Percentiles rank a stretch among this genome's conserved stretches.
Evolutionary conservation across 2,113 vertebrate species (phyloP).

Genomic region (Rattus norvegicus): DNA sequence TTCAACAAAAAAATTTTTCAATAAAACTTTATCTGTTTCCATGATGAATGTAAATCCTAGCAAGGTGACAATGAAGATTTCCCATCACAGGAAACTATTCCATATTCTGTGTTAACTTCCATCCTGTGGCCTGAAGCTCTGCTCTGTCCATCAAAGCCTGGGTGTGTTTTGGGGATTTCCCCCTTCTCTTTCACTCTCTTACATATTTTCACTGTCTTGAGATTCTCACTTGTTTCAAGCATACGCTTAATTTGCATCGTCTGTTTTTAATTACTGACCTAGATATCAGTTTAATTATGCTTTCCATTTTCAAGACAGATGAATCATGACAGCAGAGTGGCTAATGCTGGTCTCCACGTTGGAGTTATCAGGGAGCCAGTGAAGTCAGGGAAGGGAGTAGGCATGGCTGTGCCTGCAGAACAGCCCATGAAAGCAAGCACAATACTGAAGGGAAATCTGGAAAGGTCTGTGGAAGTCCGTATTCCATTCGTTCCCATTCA

Average conservation of each 20-base stretch:
- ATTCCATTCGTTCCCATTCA: not conserved
- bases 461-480: not conserved
- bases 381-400: constrained; percentile 15
- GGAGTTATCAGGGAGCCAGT: constrained; percentile 33
- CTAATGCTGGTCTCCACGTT: constrained; percentile 5
- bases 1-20: not conserved
- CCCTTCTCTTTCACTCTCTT: constrained; percentile 8
- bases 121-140: not conserved
- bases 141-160: not conserved
- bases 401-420: not conserved
- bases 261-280: constrained; percentile 63
- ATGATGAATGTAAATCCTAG: not conserved
- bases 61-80: not conserved
- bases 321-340: constrained; percentile 41
- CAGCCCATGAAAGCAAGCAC: constrained; percentile 31
- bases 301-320: constrained; percentile 2
- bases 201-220: constrained; percentile 24
- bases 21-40: not conserved
- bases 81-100: not conserved
- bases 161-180: not conserved
- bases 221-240: constrained; percentile 49
- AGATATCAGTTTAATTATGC: constrained; percentile 5
- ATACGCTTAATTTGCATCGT: constrained; percentile 22
- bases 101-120: not conserved
- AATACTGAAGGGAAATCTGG: not conserved